Conservation (phyloP, 2,113 vertebrate genomes). For the Poeciliopsis prolifica region DNA sequence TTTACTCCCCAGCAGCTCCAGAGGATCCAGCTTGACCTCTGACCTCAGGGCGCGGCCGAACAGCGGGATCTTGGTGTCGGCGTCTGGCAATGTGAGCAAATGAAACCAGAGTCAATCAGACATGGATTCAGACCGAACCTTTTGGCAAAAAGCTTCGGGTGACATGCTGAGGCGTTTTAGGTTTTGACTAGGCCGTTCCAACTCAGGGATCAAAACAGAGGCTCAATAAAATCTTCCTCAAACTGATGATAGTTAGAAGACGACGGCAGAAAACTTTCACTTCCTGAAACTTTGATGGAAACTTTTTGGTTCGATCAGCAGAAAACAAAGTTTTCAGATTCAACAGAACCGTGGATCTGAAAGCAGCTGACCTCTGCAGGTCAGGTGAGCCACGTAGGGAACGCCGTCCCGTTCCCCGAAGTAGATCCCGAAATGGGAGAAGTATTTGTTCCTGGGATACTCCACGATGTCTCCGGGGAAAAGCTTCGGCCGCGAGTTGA, state of each 20-base stretch:
- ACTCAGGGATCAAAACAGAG: too few species aligned
- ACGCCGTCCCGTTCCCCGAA: constrained; percentile 81
- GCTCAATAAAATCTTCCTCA: too few species aligned
- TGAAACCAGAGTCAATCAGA: too few species aligned
- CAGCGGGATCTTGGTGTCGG: constrained; percentile 72
- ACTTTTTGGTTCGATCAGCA: neutral
- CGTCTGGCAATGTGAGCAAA: constrained; percentile 60
- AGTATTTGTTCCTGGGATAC: constrained; percentile 79
- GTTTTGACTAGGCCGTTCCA: too few species aligned
- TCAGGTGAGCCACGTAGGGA: constrained; percentile 81
- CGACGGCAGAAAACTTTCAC: too few species aligned
- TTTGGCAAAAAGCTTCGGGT: too few species aligned
- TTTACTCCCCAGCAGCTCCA: constrained; percentile 74
- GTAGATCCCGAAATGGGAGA: constrained; percentile 81
- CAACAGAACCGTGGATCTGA: too few species aligned
- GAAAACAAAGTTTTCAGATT: neutral
- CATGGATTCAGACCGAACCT: too few species aligned
- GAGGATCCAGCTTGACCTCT: constrained; percentile 77
- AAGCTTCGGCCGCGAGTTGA: constrained; percentile 57
- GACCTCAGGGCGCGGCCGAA: constrained; percentile 80
- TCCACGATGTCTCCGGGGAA: constrained; percentile 82
- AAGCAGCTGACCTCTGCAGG: constrained; percentile 65
- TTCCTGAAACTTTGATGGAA: neutral
- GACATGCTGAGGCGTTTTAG: too few species aligned
- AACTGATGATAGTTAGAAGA: too few species aligned